These are phyloP conservation scores for Melanotaenia duboulayi DNA, from an alignment of 2,113 vertebrate species.

Conservation along the genomic window DNA sequence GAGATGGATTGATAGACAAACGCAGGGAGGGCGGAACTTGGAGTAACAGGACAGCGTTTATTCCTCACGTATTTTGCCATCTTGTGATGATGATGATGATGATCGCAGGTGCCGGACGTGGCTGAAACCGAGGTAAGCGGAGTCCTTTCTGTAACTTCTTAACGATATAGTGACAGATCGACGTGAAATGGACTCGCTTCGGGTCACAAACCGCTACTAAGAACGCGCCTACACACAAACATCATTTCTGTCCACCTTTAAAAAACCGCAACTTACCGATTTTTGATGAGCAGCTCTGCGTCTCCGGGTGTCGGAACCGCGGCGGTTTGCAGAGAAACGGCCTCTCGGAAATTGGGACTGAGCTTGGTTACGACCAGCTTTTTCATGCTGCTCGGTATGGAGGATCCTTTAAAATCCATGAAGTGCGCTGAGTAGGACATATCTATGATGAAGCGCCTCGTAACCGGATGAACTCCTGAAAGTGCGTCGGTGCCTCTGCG, in stretches of 20 bases:
- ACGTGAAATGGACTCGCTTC: slow-evolving; percentile 2
- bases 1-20: slow-evolving; percentile 81
- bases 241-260: slow-evolving; percentile 4
- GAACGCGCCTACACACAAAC: slow-evolving; percentile 1
- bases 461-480: slow-evolving; percentile 56
- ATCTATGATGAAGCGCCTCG: slow-evolving; percentile 87
- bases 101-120: slow-evolving; percentile 71
- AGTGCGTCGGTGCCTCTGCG: slow-evolving; percentile 59
- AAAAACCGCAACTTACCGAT: slow-evolving; percentile 88
- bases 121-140: slow-evolving; percentile 71
- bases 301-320: slow-evolving; percentile 91
- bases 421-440: slow-evolving; percentile 93
- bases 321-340: slow-evolving; percentile 82
- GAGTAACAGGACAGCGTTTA: slow-evolving; percentile 72
- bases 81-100: slow-evolving; percentile 71
- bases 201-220: slow-evolving; percentile 18
- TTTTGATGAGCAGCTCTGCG: slow-evolving; percentile 91
- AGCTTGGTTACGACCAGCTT: slow-evolving; percentile 91
- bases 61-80: slow-evolving; percentile 68
- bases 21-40: slow-evolving; percentile 79
- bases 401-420: slow-evolving; percentile 92
- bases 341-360: slow-evolving; percentile 89
- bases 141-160: slow-evolving; percentile 68
- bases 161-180: slow-evolving; percentile 28
- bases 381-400: slow-evolving; percentile 89